A percentile compares a stretch with the other conserved stretches of the same genome.
phyloP scores from a whole-genome alignment of 2,888 invertebrate genomes.

The Lissocephala sabroskyi region DNA sequence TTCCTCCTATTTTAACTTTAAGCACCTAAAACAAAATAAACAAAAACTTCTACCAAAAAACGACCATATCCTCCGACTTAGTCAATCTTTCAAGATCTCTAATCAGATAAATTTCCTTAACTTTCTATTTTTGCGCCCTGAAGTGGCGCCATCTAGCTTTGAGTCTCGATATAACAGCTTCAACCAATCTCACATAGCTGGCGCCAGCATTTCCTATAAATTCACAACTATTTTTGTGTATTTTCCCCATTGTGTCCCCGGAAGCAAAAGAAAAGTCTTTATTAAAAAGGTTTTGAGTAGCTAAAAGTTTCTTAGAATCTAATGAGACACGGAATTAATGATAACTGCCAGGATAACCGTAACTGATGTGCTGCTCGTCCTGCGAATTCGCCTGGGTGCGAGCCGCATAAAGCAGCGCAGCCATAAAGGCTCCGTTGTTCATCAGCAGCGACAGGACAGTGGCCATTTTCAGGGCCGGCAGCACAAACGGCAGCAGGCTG shows the following conservation, averaged over 20 bases:
- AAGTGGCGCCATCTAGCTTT: too few relatives aligned
- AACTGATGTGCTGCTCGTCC: constrained; percentile 65
- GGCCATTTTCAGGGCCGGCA: constrained; percentile 80
- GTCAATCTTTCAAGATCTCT: too few relatives aligned
- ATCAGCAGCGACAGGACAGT: constrained; percentile 77
- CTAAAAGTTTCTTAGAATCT: not conserved
- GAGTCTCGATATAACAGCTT: too few relatives aligned
- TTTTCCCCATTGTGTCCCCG: too few relatives aligned
- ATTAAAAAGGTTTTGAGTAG: constrained; percentile 21
- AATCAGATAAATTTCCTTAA: constrained; percentile 2
- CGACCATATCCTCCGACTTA: too few relatives aligned
- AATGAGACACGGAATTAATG: constrained; percentile 24
- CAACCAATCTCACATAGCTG: too few relatives aligned
- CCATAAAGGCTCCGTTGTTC: constrained; percentile 79
- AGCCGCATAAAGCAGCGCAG: constrained; percentile 73
- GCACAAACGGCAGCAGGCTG: constrained; percentile 78
- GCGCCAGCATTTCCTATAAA: too few relatives aligned
- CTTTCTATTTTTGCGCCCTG: too few relatives aligned
- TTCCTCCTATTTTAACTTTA: constrained; percentile 43
- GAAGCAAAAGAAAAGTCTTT: constrained; percentile 35
- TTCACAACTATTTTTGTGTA: too few relatives aligned
- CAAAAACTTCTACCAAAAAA: constrained; percentile 44
- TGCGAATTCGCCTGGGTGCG: constrained; percentile 64
- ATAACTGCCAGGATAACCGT: constrained; percentile 45
- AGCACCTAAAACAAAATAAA: constrained; percentile 27